Evolutionary conservation across 1,140 invertebrate species (phyloP).

Genomic region (Lycorma delicatula): DNA sequence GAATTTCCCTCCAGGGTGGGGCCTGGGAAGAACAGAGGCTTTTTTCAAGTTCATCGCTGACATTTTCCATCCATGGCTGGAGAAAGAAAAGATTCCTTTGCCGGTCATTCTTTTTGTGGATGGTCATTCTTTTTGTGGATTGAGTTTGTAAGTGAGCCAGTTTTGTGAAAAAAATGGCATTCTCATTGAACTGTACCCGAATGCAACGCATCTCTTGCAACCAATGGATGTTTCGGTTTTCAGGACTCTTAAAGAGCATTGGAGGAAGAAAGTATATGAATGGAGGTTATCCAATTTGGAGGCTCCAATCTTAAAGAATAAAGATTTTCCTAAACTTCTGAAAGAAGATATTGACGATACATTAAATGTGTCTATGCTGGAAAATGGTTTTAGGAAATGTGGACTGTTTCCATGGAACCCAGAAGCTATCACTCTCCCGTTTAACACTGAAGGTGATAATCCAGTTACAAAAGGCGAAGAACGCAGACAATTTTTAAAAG

Average conservation of each 20-base stretch:
- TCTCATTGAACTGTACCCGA: constrained; percentile 36
- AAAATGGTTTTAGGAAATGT: background rate
- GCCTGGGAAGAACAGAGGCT: constrained; percentile 32
- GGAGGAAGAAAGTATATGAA: constrained; percentile 31
- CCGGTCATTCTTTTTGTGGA: constrained; percentile 39
- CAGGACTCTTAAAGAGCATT: constrained; percentile 32
- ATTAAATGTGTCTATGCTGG: background rate
- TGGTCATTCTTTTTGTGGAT: constrained; percentile 36
- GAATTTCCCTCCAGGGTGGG: constrained; percentile 13
- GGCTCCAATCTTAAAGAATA: background rate
- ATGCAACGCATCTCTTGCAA: constrained; percentile 39
- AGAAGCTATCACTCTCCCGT: too few species aligned
- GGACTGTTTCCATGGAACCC: background rate
- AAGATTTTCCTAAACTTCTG: constrained; percentile 6
- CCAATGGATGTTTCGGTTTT: constrained; percentile 38
- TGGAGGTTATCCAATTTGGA: constrained; percentile 20
- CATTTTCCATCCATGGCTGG: constrained; percentile 20
- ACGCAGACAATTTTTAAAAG: too few species aligned
- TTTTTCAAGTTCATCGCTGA: constrained; percentile 23
- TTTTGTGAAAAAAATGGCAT: constrained; percentile 36
- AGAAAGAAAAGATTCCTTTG: constrained; percentile 16
- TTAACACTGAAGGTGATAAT: too few species aligned
- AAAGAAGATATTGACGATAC: background rate
- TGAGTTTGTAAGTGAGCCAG: constrained; percentile 32
- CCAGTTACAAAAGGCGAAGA: too few species aligned